Percentiles rank a stretch among this genome's conserved stretches.
phyloP scores from a whole-genome alignment of 2,797 vertebrate species.

The Lerista edwardsae region DNA sequence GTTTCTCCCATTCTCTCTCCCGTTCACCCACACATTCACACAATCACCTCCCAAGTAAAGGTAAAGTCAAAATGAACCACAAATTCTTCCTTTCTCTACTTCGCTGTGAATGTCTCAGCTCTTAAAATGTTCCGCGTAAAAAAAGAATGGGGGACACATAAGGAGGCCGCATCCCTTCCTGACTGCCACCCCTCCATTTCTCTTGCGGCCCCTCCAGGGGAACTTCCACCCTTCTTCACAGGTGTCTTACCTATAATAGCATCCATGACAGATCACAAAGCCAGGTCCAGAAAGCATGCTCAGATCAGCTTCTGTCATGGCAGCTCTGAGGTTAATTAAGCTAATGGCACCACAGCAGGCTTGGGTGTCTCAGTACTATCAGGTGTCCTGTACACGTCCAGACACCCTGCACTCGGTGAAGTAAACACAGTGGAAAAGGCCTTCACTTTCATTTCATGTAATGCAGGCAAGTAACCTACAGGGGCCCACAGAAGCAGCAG shows the following conservation, averaged over 20 bases:
- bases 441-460: background rate
- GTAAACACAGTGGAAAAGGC: background rate
- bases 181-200: background rate
- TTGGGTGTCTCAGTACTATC: conserved; percentile 13
- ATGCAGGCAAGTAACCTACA: too few species aligned
- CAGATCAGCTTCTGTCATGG: background rate
- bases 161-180: background rate
- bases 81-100: background rate
- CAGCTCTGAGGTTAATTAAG: conserved; percentile 20
- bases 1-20: background rate
- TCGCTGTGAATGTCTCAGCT: background rate
- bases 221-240: background rate
- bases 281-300: background rate
- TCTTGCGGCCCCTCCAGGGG: background rate
- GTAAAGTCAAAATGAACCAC: background rate
- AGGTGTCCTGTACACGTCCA: background rate
- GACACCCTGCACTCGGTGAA: background rate
- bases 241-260: background rate
- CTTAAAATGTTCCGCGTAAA: background rate
- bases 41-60: background rate
- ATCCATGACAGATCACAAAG: background rate
- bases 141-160: background rate
- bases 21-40: too few species aligned
- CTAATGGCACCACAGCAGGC: conserved; percentile 20
- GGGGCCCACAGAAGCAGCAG: background rate